phyloP scores from a whole-genome alignment of 2,113 vertebrate species.

The Brienomyrus longianalis region DNA sequence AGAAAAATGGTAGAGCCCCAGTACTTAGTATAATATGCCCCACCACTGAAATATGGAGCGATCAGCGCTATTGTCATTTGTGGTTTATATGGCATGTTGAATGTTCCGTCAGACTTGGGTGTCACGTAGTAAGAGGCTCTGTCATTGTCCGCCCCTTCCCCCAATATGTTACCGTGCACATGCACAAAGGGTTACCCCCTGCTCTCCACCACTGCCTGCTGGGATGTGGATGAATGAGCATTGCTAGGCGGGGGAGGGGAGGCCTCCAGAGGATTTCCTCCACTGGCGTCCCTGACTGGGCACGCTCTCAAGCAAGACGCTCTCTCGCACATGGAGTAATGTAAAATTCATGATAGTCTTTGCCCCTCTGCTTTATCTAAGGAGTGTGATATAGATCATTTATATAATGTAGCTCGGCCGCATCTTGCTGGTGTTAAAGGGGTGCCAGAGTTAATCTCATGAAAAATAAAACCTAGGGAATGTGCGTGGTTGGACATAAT shows the following conservation, averaged over 20 bases:
- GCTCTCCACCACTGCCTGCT: background rate
- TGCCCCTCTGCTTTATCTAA: background rate
- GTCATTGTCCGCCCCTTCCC: background rate
- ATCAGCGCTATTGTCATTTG: background rate
- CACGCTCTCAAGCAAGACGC: background rate
- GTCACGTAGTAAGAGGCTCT: background rate
- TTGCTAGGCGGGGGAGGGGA: background rate
- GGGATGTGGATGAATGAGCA: background rate
- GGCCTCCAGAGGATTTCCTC: background rate
- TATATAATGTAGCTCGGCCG: background rate
- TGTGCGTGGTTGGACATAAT: background rate
- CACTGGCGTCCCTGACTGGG: background rate
- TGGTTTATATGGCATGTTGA: background rate
- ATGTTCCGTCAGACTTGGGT: background rate
- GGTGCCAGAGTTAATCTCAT: background rate
- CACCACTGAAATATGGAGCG: background rate
- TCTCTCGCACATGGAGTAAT: background rate
- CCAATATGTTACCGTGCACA: background rate
- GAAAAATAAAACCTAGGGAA: slow-evolving; percentile 2
- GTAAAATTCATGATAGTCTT: slow-evolving; percentile 5
- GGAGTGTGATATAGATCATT: slow-evolving; percentile 5
- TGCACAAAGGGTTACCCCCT: background rate
- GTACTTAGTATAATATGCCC: background rate
- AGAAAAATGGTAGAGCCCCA: background rate
- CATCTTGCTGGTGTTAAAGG: background rate